Percentiles rank a stretch among this genome's conserved stretches.
phyloP scores from a whole-genome alignment of 2,888 invertebrate species.

The Pycnomerus fuliginosus region DNA sequence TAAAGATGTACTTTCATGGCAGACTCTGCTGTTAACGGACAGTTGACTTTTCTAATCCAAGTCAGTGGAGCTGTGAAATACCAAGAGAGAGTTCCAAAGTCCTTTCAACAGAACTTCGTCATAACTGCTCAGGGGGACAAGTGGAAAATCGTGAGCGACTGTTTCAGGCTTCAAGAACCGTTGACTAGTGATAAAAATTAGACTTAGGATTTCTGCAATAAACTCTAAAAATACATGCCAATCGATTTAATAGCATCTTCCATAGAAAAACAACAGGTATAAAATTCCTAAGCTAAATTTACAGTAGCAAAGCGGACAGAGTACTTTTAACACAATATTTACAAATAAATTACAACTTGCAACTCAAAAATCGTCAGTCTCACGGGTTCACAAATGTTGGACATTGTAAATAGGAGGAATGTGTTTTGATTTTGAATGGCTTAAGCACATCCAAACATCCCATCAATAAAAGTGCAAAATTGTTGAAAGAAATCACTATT shows the following conservation, averaged over 20 bases:
- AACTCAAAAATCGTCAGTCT: conserved; percentile 31
- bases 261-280: conserved; percentile 34
- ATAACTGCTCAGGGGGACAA: conserved; percentile 86
- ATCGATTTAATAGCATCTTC: conserved; percentile 29
- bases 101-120: conserved; percentile 83
- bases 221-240: too few relatives aligned
- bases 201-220: too few relatives aligned
- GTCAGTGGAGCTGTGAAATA: conserved; percentile 81
- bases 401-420: conserved; percentile 29
- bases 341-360: conserved; percentile 14
- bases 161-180: conserved; percentile 76
- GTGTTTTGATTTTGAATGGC: conserved; percentile 16
- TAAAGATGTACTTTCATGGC: too few relatives aligned
- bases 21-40: conserved; percentile 74
- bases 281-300: conserved; percentile 33
- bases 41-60: conserved; percentile 80
- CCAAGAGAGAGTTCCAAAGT: conserved; percentile 60
- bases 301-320: conserved; percentile 27
- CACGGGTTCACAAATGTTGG: conserved; percentile 32
- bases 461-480: too few relatives aligned
- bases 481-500: too few relatives aligned
- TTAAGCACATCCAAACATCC: too few relatives aligned
- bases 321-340: conserved; percentile 8
- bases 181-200: conserved; percentile 27
- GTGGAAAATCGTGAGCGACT: conserved; percentile 92